Conservation (phyloP, 2,113 vertebrate genomes). For the Boulengeromyrus knoepffleri region DNA sequence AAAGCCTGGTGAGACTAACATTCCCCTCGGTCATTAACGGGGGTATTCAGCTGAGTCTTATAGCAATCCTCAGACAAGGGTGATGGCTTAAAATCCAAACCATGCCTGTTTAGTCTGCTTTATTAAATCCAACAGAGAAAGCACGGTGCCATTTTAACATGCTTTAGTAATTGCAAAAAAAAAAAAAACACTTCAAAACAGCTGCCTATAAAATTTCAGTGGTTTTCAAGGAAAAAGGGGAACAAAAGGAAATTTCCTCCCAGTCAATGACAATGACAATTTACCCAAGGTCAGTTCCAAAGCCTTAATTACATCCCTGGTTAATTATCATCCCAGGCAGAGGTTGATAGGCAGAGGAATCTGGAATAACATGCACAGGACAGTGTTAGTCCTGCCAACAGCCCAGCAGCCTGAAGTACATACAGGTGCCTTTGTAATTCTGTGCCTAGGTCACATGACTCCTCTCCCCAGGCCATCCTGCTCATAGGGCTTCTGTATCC, state of each 20-base stretch:
- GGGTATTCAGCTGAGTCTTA: background rate
- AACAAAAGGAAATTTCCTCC: background rate
- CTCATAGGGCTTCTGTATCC: background rate
- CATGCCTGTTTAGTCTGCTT: background rate
- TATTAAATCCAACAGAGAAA: background rate
- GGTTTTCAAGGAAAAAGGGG: background rate
- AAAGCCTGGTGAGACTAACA: background rate
- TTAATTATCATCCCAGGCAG: background rate
- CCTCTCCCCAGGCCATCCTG: background rate
- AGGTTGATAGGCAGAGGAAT: background rate
- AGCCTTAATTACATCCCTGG: constrained; percentile 7
- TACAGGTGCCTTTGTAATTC: background rate
- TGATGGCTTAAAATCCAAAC: background rate
- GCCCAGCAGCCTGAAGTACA: background rate
- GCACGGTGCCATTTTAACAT: background rate
- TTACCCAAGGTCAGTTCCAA: constrained; percentile 12
- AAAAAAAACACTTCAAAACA: background rate
- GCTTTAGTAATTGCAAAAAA: background rate
- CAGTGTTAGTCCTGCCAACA: background rate
- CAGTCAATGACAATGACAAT: background rate
- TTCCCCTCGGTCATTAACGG: background rate
- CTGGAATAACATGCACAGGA: background rate
- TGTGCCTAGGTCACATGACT: too few relatives aligned
- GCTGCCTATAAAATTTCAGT: background rate
- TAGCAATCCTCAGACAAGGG: background rate